These are phyloP conservation scores for Choristoneura fumiferana DNA, from an alignment of 1,140 invertebrate genomes.

Conservation along the genomic window DNA sequence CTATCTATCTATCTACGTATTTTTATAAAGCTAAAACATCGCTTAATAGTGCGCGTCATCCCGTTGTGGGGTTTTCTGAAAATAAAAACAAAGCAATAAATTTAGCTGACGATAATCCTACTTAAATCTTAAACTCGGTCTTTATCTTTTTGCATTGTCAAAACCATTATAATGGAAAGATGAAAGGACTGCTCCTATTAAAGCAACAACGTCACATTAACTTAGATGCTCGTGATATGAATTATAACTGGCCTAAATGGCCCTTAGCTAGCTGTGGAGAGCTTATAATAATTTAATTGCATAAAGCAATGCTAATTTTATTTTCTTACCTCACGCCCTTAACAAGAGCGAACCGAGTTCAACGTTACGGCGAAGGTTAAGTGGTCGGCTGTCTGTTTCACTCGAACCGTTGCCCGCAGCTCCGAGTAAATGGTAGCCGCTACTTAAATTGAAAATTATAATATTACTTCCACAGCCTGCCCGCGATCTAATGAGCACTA, in stretches of 20 bases:
- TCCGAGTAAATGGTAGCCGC: constrained; percentile 46
- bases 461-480: constrained; percentile 49
- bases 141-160: no score
- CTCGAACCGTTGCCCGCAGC: constrained; percentile 57
- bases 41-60: no score
- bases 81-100: no score
- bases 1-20: no score
- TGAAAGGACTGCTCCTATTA: no score
- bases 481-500: constrained; percentile 41
- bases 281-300: constrained; percentile 19
- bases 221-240: not conserved
- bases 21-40: no score
- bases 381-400: constrained; percentile 63
- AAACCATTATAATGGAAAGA: no score
- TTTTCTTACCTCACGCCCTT: constrained; percentile 34
- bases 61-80: no score
- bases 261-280: not conserved
- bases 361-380: constrained; percentile 61
- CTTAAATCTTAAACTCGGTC: no score
- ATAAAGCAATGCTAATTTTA: constrained; percentile 22
- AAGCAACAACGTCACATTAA: no score
- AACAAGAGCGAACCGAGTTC: constrained; percentile 34
- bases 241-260: not conserved
- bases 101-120: no score
- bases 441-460: constrained; percentile 49